phyloP scores from a whole-genome alignment of 2,888 invertebrate species.

The Lagria hirta region DNA sequence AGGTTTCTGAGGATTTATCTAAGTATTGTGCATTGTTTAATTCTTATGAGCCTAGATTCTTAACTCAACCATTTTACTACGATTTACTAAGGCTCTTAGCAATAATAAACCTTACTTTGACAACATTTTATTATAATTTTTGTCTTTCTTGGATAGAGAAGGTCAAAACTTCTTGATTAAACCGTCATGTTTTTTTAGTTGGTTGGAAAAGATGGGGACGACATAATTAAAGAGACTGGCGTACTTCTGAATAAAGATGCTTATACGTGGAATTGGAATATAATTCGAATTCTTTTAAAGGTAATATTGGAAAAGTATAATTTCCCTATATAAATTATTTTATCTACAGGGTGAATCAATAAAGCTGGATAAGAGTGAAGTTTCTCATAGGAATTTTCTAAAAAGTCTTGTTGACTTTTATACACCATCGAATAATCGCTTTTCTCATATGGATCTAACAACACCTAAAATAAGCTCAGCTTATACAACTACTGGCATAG shows the following conservation, averaged over 20 bases:
- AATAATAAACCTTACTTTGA: no score
- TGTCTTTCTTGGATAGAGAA: no score
- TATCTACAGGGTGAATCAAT: slow-evolving; percentile 36
- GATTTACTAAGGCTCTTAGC: no score
- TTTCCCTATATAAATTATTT: slow-evolving; percentile 12
- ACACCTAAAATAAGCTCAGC: slow-evolving; percentile 61
- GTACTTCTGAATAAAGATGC: slow-evolving; percentile 80
- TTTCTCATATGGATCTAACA: slow-evolving; percentile 79
- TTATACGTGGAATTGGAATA: slow-evolving; percentile 89
- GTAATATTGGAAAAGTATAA: no score
- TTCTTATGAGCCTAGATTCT: no score
- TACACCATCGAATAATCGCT: slow-evolving; percentile 84
- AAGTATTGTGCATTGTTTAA: no score
- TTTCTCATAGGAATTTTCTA: slow-evolving; percentile 66
- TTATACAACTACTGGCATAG: slow-evolving; percentile 68
- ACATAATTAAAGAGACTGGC: slow-evolving; percentile 75
- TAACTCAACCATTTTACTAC: no score
- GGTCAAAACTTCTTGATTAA: no score
- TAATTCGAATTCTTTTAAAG: slow-evolving; percentile 80
- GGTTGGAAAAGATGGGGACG: slow-evolving; percentile 54
- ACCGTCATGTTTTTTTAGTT: no score
- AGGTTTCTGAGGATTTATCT: no score
- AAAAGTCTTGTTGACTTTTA: slow-evolving; percentile 81
- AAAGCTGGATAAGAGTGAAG: slow-evolving; percentile 61
- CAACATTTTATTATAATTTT: no score